Base-by-base conservation (phyloP, 37 sponge, comb jelly and placozoan species). In the Ianthella basta region DNA sequence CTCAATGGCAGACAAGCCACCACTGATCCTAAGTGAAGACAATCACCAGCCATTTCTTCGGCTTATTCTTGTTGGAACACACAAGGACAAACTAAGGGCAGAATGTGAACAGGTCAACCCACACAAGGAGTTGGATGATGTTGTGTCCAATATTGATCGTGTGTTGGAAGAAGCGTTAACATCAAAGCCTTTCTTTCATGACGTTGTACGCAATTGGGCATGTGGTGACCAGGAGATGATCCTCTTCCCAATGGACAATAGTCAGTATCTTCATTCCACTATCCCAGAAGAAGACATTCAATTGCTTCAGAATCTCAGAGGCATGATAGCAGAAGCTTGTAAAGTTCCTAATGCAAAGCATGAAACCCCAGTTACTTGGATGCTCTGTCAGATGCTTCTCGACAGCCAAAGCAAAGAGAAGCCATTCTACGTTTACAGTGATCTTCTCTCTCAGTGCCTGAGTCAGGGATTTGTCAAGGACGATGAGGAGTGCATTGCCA, bases 301-400 rank as follows among this genome's bases (percentile, higher is more conserved):
- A 30, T 30, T 69, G 34, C 33, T 69, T 30, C 70, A 69, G 33
- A 27, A 34, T 35, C 29, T 69, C 34, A n/a, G 70, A 32, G 70
- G 34, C 1, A 69, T 18, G 34, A 30, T 69, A 32, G 70, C 70
- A 10, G 70, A n/a, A 69, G 19, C 18, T 16, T 69, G 70, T 69
- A 35, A 69, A 18, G 50, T 8, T 44, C 50, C 50, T 44, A 32
- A 35, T 30, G 34, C 70, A 69, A n/a, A 69, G 33, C 27, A 35
- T 69, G 33, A n/a, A 18, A 30, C 34, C 6, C 70, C 70, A 13
- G 34, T 69, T 16, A n/a, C 70, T 16, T 69, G 70, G 70, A 18
- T 69, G 34, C 70, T 69, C 15, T 69, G 70, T 69, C 70, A 69
- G 70, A 32, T 35, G 18, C 35, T 69, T 32, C 70, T 69, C 34